Evolutionary conservation across 2,888 invertebrate species (phyloP).

Genomic region (Sisyra terminalis): DNA sequence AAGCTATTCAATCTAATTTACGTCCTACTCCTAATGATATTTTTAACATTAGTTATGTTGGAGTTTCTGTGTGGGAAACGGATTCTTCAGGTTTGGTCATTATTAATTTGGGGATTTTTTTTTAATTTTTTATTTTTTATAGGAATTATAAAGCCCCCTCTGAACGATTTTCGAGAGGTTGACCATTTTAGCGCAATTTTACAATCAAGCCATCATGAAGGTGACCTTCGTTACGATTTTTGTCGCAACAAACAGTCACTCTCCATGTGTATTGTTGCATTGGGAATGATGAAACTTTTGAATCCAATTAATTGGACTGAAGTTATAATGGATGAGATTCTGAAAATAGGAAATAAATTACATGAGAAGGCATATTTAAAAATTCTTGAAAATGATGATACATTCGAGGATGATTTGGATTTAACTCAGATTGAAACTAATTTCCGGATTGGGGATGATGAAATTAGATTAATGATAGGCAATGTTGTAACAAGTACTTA

Average conservation of each 20-base stretch:
- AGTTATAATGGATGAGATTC: constrained; percentile 21
- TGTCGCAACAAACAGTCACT: constrained; percentile 22
- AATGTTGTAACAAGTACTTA: constrained; percentile 1
- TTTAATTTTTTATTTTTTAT: constrained; percentile 3
- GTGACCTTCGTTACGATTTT: constrained; percentile 9
- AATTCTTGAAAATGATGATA: not conserved
- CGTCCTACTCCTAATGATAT: constrained; percentile 17
- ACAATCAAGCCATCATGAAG: constrained; percentile 18
- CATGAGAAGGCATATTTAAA: constrained; percentile 12
- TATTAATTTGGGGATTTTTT: not conserved
- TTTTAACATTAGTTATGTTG: constrained; percentile 22
- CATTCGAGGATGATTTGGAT: not conserved
- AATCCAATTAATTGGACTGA: constrained; percentile 19
- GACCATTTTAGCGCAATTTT: constrained; percentile 25
- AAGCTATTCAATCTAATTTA: constrained; percentile 22
- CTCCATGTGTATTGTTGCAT: constrained; percentile 21
- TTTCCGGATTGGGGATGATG: constrained; percentile 24
- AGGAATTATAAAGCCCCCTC: constrained; percentile 22
- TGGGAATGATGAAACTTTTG: constrained; percentile 21
- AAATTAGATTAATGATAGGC: constrained; percentile 10
- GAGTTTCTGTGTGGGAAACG: constrained; percentile 10
- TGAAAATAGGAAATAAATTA: constrained; percentile 21
- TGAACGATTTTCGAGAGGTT: constrained; percentile 25
- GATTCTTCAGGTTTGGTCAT: not conserved
- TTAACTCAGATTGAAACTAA: constrained; percentile 12